Conservation (phyloP, 1,140 invertebrate species). For the Ephestia elutella region DNA sequence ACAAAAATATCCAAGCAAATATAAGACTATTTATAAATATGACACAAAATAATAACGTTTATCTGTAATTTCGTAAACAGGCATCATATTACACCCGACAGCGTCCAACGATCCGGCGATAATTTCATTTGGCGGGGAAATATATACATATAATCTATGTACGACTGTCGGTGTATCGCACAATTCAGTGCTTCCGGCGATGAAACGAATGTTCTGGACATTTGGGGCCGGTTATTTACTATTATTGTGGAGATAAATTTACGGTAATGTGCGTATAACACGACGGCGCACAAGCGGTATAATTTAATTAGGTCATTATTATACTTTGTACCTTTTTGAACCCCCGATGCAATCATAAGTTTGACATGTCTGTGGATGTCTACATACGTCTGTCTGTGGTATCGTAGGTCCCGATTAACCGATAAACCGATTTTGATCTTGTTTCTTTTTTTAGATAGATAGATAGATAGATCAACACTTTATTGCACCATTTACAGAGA, state of each 20-base stretch:
- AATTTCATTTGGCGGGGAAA: background rate
- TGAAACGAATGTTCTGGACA: slow-evolving; percentile 1
- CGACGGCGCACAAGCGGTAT: background rate
- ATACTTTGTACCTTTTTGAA: background rate
- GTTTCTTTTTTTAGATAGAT: too few relatives aligned
- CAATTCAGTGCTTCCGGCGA: slow-evolving; percentile 1
- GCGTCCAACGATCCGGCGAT: background rate
- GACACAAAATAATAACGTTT: background rate
- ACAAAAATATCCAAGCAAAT: too few relatives aligned
- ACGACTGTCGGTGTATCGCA: background rate
- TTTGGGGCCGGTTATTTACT: background rate
- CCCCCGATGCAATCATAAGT: too few relatives aligned
- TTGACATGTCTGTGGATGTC: too few relatives aligned
- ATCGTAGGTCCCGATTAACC: too few relatives aligned
- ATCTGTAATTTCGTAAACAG: background rate
- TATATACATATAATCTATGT: background rate
- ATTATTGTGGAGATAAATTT: background rate
- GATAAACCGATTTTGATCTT: too few relatives aligned
- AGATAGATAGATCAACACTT: too few relatives aligned
- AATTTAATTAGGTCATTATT: background rate
- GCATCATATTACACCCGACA: background rate
- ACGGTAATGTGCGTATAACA: background rate
- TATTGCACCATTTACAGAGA: too few relatives aligned
- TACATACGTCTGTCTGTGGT: too few relatives aligned
- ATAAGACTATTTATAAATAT: background rate